Conservation (phyloP, 1,140 invertebrate genomes). For the Tetramorium parvispinum region DNA sequence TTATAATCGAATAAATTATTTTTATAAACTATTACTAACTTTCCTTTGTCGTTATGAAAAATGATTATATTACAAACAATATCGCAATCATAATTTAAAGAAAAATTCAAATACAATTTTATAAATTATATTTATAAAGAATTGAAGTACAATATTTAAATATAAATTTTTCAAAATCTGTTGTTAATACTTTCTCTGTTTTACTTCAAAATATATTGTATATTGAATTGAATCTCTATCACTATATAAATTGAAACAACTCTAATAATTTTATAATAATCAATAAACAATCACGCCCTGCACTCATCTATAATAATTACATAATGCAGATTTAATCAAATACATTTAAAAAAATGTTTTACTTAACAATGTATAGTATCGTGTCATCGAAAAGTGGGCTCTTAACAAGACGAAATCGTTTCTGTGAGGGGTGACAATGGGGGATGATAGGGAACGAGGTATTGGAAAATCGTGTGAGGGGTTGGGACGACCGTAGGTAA, state of each 20-base stretch:
- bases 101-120: neutral
- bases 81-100: neutral
- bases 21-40: neutral
- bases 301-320: neutral
- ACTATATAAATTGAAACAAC: neutral
- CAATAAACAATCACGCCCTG: neutral
- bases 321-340: conserved; percentile 20
- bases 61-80: neutral
- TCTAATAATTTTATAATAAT: neutral
- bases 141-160: neutral
- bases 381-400: conserved; percentile 37
- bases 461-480: conserved; percentile 74
- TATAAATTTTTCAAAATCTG: neutral
- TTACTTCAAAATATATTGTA: neutral
- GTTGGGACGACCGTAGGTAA: conserved; percentile 43
- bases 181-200: neutral
- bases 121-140: neutral
- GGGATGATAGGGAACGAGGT: conserved; percentile 66
- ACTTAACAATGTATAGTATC: conserved; percentile 22
- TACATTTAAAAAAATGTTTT: conserved; percentile 17
- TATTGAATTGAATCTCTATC: neutral
- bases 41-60: neutral
- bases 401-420: conserved; percentile 67
- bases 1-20: neutral
- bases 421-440: conserved; percentile 1